These are phyloP conservation scores for Girardinichthys multiradiatus DNA, from an alignment of 2,113 vertebrate genomes.

Conservation along the genomic window DNA sequence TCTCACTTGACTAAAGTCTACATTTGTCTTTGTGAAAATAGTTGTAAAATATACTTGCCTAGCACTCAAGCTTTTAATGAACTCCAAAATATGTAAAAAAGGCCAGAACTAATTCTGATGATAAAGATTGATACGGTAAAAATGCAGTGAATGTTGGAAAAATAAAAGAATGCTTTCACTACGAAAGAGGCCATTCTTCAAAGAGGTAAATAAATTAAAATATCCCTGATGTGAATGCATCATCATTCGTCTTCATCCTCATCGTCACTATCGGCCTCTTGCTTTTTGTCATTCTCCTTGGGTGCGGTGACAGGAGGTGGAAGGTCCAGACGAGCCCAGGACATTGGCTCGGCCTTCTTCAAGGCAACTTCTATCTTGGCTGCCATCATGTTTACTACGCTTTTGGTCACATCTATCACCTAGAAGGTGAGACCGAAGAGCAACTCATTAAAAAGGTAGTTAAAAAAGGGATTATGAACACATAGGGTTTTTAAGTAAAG, in stretches of 20 bases:
- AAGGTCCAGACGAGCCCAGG: slow-evolving; percentile 93
- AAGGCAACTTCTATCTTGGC: slow-evolving; percentile 92
- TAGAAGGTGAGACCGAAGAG: slow-evolving; percentile 45
- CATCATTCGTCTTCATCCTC: slow-evolving; percentile 69
- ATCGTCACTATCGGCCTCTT: slow-evolving; percentile 67
- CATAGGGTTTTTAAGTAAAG: background rate
- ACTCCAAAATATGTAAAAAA: background rate
- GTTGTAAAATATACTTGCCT: background rate
- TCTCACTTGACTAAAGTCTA: slow-evolving; percentile 1
- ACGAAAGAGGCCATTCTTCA: slow-evolving; percentile 27
- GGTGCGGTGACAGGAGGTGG: slow-evolving; percentile 74
- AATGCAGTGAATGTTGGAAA: background rate
- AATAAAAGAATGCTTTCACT: slow-evolving; percentile 5
- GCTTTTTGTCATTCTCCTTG: slow-evolving; percentile 73
- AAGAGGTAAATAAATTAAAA: slow-evolving; percentile 39
- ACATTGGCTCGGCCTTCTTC: slow-evolving; percentile 92
- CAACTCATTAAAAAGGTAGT: background rate
- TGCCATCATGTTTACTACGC: slow-evolving; percentile 91
- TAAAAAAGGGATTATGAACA: background rate
- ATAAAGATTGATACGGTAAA: slow-evolving; percentile 1
- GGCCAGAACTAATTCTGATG: background rate
- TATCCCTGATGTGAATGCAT: slow-evolving; percentile 15
- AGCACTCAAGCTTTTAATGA: background rate
- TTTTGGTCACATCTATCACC: slow-evolving; percentile 93
- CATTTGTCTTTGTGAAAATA: slow-evolving; percentile 1